phyloP scores from a whole-genome alignment of 2,797 vertebrate species.

The Schizopygopsis pylzovi region DNA sequence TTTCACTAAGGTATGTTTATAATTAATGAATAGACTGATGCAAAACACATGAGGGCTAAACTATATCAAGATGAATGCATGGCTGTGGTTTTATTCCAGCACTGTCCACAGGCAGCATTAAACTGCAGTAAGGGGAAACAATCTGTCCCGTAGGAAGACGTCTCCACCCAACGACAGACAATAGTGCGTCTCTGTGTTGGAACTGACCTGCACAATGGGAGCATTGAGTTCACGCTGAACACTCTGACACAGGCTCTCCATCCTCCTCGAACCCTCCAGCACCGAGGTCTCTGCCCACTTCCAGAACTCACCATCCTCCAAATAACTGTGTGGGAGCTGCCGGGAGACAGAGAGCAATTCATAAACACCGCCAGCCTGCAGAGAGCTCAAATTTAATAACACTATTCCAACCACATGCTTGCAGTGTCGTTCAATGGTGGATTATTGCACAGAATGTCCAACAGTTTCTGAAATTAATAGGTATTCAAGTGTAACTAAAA shows the following conservation, averaged over 20 bases:
- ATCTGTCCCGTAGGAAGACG: slow-evolving; percentile 20
- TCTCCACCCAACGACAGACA: slow-evolving; percentile 44
- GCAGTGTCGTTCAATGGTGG: background rate
- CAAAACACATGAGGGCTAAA: slow-evolving; percentile 52
- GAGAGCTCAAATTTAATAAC: slow-evolving; percentile 12
- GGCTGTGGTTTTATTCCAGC: slow-evolving; percentile 13
- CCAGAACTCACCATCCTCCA: slow-evolving; percentile 82
- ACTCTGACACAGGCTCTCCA: slow-evolving; percentile 77
- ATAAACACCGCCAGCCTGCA: slow-evolving; percentile 28
- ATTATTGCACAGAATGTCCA: background rate
- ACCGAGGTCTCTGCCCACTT: slow-evolving; percentile 80
- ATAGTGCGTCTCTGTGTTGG: slow-evolving; percentile 41
- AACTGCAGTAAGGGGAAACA: slow-evolving; percentile 9
- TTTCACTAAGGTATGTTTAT: slow-evolving; percentile 11
- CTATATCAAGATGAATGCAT: slow-evolving; percentile 39
- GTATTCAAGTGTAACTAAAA: background rate
- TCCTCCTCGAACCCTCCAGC: slow-evolving; percentile 71
- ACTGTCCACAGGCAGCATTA: slow-evolving; percentile 18
- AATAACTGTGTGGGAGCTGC: slow-evolving; percentile 85
- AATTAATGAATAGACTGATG: slow-evolving; percentile 15
- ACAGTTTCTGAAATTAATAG: background rate
- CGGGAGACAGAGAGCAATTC: slow-evolving; percentile 42
- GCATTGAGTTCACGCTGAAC: slow-evolving; percentile 80
- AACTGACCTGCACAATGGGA: slow-evolving; percentile 80
- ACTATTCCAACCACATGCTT: slow-evolving; percentile 10